phyloP scores from a whole-genome alignment of 1,140 invertebrate genomes.

The Drosophila orosa region DNA sequence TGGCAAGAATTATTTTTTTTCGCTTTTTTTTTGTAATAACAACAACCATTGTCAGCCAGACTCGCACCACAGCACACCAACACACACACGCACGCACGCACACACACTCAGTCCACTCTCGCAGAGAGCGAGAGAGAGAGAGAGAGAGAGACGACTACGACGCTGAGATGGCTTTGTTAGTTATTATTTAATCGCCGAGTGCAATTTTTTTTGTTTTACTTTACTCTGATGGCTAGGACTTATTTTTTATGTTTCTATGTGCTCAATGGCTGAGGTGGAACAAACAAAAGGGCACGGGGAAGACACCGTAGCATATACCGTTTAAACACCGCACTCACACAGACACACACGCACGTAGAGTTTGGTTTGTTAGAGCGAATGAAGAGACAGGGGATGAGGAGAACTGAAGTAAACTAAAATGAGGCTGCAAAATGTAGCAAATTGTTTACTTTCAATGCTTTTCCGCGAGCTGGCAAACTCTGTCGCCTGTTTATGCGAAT shows the following conservation, averaged over 20 bases:
- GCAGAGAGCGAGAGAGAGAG: constrained; percentile 4
- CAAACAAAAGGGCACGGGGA: not conserved
- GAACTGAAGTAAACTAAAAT: constrained; percentile 22
- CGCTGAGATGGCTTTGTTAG: constrained; percentile 59
- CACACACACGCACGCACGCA: constrained; percentile 23
- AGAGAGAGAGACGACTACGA: constrained; percentile 29
- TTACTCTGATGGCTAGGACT: not conserved
- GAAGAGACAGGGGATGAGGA: constrained; percentile 9
- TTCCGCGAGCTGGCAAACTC: not conserved
- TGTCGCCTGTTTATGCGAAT: not conserved
- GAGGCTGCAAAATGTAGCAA: constrained; percentile 14
- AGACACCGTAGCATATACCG: constrained; percentile 29
- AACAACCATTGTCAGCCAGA: constrained; percentile 54
- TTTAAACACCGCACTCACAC: constrained; percentile 45
- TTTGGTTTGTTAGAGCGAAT: constrained; percentile 47
- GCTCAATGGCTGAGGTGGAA: not conserved
- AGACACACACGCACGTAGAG: constrained; percentile 21
- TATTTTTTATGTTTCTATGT: constrained; percentile 15
- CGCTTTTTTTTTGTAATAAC: constrained; percentile 51
- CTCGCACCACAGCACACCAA: constrained; percentile 13
- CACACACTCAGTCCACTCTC: constrained; percentile 10
- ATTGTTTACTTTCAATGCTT: constrained; percentile 20
- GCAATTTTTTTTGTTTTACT: constrained; percentile 21
- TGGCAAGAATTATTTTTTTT: constrained; percentile 63
- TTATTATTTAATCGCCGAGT: constrained; percentile 53